phyloP scores from a whole-genome alignment of 2,113 vertebrate genomes.

The Mugil cephalus region DNA sequence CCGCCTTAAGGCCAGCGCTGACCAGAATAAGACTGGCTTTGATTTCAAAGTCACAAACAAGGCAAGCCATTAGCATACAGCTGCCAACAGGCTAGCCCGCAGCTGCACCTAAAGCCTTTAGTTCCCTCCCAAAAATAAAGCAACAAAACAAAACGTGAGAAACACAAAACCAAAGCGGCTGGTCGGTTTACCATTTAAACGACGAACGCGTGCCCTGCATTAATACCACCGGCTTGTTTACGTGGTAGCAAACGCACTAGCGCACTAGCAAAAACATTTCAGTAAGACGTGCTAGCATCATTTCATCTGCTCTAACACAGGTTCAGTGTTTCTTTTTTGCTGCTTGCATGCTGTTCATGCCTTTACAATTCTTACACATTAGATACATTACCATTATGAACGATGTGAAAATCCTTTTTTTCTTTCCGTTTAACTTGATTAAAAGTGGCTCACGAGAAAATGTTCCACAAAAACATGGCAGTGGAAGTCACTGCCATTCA shows the following conservation, averaged over 20 bases:
- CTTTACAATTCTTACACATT: background rate
- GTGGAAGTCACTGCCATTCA: conserved; percentile 8
- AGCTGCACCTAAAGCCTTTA: conserved; percentile 66
- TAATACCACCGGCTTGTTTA: background rate
- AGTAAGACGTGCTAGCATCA: too few relatives aligned
- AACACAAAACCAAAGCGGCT: conserved; percentile 34
- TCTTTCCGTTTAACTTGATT: too few relatives aligned
- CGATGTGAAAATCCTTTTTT: background rate
- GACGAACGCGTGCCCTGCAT: conserved; percentile 9
- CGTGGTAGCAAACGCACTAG: background rate
- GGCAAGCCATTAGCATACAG: conserved; percentile 77
- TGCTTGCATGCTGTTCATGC: background rate
- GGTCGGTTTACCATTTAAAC: conserved; percentile 35
- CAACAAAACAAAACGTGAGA: conserved; percentile 46
- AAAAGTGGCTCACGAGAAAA: too few relatives aligned
- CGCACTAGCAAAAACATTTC: too few relatives aligned
- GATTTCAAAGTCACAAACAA: conserved; percentile 74
- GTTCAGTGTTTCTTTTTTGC: background rate
- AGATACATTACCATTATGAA: background rate
- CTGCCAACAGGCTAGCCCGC: conserved; percentile 75
- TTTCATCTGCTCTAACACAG: too few relatives aligned
- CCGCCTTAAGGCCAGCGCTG: conserved; percentile 40
- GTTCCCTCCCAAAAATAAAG: conserved; percentile 66
- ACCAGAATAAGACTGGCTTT: conserved; percentile 69
- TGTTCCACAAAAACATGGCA: too few relatives aligned